A percentile compares a stretch with the other conserved stretches of the same genome.
Evolutionary conservation across 2,888 invertebrate species (phyloP).

Genomic region (Pollenia labialis): DNA sequence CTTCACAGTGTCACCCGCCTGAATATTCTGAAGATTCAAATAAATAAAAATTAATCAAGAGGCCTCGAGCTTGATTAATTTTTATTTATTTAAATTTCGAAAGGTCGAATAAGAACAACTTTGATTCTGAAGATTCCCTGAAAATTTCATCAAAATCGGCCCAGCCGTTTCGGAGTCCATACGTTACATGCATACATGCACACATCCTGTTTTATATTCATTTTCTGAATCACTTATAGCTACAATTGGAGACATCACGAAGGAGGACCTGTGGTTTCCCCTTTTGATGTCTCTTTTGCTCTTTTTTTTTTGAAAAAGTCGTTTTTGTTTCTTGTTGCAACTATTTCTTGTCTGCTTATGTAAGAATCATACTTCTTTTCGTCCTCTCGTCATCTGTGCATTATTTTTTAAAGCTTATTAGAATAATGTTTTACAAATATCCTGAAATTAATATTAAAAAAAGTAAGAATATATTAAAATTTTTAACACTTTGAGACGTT

Average conservation of each 20-base stretch:
- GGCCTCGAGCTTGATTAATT: too few relatives aligned
- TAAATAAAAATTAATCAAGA: too few relatives aligned
- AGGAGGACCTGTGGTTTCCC: neutral
- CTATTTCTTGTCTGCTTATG: conserved; percentile 17
- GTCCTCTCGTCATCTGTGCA: conserved; percentile 1
- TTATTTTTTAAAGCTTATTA: neutral
- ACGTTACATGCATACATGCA: too few relatives aligned
- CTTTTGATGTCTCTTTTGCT: conserved; percentile 21
- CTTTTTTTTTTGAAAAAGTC: conserved; percentile 10
- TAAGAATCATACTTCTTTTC: neutral
- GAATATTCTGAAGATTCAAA: too few relatives aligned
- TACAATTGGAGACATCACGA: neutral
- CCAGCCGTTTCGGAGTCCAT: too few relatives aligned
- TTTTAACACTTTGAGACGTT: neutral
- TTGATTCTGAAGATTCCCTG: too few relatives aligned
- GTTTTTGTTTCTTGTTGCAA: conserved; percentile 12
- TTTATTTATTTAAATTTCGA: too few relatives aligned
- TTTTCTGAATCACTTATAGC: conserved; percentile 5
- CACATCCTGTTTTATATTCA: too few relatives aligned
- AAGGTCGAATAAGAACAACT: too few relatives aligned
- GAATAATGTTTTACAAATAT: neutral
- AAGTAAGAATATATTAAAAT: neutral
- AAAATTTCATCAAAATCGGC: too few relatives aligned
- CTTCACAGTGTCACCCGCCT: too few relatives aligned
- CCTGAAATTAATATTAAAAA: neutral